Conservation (phyloP, 2,888 invertebrate genomes). For the Spodoptera picta region DNA sequence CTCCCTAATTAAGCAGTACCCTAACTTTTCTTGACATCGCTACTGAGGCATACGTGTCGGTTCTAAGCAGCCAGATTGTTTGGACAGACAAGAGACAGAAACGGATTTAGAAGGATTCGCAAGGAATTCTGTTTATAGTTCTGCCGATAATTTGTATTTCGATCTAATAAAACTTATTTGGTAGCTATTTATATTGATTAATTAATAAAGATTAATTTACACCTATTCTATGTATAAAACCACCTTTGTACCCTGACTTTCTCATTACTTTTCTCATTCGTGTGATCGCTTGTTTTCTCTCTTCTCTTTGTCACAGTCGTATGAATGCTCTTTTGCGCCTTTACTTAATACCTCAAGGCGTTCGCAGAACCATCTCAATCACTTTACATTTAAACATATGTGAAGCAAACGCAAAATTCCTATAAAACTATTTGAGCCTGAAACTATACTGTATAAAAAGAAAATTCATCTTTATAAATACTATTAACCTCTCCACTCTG, state of each 20-base stretch:
- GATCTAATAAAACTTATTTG: constrained; percentile 1
- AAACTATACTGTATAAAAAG: too few relatives aligned
- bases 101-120: constrained; percentile 69
- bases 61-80: constrained; percentile 71
- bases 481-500: not conserved
- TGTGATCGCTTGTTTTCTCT: constrained; percentile 22
- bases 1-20: constrained; percentile 78
- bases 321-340: constrained; percentile 26
- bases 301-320: constrained; percentile 34
- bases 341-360: constrained; percentile 12
- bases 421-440: not conserved
- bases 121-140: constrained; percentile 63
- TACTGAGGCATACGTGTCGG: constrained; percentile 68
- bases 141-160: constrained; percentile 30
- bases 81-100: constrained; percentile 72
- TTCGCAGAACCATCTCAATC: not conserved
- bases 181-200: too few relatives aligned
- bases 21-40: constrained; percentile 81
- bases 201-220: not conserved
- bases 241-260: constrained; percentile 23
- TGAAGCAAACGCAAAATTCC: not conserved
- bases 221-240: not conserved
- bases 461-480: constrained; percentile 2
- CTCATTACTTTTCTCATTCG: constrained; percentile 40
- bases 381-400: constrained; percentile 9